Base-by-base conservation (phyloP, 2,113 vertebrate species). In the Siniperca chuatsi region DNA sequence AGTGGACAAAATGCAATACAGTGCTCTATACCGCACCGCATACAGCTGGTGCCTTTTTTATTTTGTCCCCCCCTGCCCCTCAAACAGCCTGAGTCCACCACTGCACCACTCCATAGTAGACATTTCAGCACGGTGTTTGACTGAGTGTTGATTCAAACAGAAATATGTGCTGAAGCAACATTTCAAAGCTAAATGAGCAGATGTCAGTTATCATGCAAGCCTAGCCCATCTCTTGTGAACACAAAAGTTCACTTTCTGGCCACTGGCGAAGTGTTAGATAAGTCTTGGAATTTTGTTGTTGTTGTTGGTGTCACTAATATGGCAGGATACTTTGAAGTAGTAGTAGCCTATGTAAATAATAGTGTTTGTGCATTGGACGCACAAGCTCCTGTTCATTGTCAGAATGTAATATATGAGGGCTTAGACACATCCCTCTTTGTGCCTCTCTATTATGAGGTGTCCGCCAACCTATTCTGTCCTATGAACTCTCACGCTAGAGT, bases 391-490 rank as follows among this genome's bases (percentile, higher is more conserved):
- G 72, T 33, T 82, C 13, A 20, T 79, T 73, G 40, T 79, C 50
- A n/a, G 29, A 69, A 21, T 58, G 33, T n/a, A 18, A 70, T 85
- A 78, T 64, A 70, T 37, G 18, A 72, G 61, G 44, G n/a, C 16
- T 25, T 2, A 33, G 55, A 90, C 84, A 91, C 64, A 78, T 86
- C 21, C 44, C 25, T 78, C 79, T 89, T 85, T 92, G 87, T 89
- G 72, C 50, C 29, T 68, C 70, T 82, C 37, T 73, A 79, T 90
- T 84, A 72, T 81, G 66, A 79, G 2, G 68, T 40, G 55, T 69
- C 65, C 82, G 67, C 75, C 79, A 67, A 79, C 35, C 13, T 70
- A 67, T 74, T 87, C 37, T 15, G 79, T 79, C 54, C 71, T 60
- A 75, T 76, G 81, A 89, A 75, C 62, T 78, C 64, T 87, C 18